Percentiles rank a stretch among this genome's conserved stretches.
phyloP scores from a whole-genome alignment of 2,113 vertebrate species.

The Heptranchias perlo region DNA sequence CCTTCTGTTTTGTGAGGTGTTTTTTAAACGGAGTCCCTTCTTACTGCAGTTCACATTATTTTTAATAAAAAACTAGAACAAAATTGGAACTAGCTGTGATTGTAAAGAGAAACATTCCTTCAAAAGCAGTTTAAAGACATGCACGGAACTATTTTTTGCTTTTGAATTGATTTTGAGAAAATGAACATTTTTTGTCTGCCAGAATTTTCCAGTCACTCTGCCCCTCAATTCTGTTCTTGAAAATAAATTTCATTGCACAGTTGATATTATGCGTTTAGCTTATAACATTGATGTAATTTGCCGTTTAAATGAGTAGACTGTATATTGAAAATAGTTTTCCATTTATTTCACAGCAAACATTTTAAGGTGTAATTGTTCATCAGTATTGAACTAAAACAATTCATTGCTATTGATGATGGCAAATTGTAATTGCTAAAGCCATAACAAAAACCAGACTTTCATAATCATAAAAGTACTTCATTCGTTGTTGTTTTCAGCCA shows the following conservation, averaged over 20 bases:
- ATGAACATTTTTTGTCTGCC: neutral
- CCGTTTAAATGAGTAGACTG: neutral
- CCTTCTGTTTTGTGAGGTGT: neutral
- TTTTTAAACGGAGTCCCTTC: neutral
- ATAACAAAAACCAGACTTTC: neutral
- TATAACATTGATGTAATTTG: neutral
- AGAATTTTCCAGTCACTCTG: neutral
- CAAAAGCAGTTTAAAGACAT: neutral
- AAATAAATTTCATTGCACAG: neutral
- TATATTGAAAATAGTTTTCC: neutral
- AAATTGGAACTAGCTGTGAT: neutral
- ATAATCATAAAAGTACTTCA: neutral
- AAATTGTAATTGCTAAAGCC: neutral
- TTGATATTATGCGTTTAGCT: neutral
- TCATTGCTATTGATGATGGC: neutral
- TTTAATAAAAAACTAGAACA: too few relatives aligned
- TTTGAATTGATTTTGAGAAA: neutral
- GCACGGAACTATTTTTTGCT: neutral
- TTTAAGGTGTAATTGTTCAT: neutral
- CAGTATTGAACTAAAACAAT: neutral
- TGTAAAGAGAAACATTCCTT: neutral
- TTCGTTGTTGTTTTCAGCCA: slow-evolving; percentile 60
- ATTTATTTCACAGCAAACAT: neutral
- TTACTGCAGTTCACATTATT: neutral
- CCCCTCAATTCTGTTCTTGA: neutral